phyloP scores from a whole-genome alignment of 2,888 invertebrate genomes.

The Geophilus truncorum region DNA sequence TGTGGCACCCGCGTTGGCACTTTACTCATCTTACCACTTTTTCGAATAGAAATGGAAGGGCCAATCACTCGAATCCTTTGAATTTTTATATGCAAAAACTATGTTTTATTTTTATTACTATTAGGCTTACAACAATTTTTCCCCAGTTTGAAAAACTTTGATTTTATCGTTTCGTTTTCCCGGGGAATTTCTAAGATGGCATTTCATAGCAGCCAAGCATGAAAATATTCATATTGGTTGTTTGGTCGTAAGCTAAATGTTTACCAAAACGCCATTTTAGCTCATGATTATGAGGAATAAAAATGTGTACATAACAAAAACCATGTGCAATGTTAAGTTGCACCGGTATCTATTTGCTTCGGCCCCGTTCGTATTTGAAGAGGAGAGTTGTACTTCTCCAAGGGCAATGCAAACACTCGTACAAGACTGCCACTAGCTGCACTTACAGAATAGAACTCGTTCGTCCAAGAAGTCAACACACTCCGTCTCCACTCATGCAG shows the following conservation, averaged over 20 bases:
- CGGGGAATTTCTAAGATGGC: background rate
- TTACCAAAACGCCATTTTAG: no score
- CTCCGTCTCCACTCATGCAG: conserved; percentile 27
- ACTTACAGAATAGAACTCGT: conserved; percentile 6
- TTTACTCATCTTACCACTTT: conserved; percentile 21
- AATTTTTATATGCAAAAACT: background rate
- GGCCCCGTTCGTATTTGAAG: background rate
- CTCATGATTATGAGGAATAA: no score
- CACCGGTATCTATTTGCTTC: background rate
- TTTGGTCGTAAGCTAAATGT: background rate
- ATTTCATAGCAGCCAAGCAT: conserved; percentile 8
- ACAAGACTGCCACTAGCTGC: conserved; percentile 14
- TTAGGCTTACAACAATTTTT: background rate
- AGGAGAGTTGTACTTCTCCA: background rate
- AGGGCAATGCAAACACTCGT: conserved; percentile 23
- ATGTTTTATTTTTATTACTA: conserved; percentile 5
- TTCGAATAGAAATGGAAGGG: background rate
- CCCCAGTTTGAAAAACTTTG: background rate
- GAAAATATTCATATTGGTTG: background rate
- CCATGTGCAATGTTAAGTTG: background rate
- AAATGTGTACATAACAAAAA: background rate
- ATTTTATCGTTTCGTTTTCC: background rate
- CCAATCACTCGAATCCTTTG: background rate
- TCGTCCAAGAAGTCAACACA: conserved; percentile 27
- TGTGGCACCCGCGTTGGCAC: conserved; percentile 16